Evolutionary conservation across 2,113 vertebrate species (phyloP), one percentile per base, ranked within the genome.

Genomic region (Nyctibius bracteatus): DNA sequence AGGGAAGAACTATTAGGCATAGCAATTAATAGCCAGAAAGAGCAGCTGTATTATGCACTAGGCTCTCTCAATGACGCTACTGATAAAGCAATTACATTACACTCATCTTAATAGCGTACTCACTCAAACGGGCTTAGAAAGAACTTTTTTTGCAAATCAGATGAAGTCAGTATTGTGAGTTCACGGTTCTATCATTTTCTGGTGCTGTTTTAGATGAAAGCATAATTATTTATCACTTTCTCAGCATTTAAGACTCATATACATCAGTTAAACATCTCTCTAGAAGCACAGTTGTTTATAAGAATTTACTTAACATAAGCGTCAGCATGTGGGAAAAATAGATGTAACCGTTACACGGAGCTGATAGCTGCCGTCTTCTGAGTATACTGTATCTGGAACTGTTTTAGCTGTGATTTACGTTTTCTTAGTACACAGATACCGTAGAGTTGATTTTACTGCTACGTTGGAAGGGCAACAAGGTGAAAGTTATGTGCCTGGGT

Each of bases 71-170:
- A 2, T 39, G 52, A 70, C 77, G 78, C 51, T 88, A 74, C 89
- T 91, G 77, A 86, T 88, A 97, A 97, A 92, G 87, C 68, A 84
- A 66, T 94, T 72, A 65, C 70, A 67, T 92, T 92, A 52, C 22
- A 52, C 54, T 88, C 28, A 80, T 68, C 93, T 96, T 94, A 79
- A 91, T 67, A 83, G 66, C 1, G 0, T 59, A 72, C 49, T 94
- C 83, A 63, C 66, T 92, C 74, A 95, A 94, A 95, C 35, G 19
- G 1, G 30, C 77, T 94, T 88, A 27, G 74, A 86, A 92, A 74
- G 31, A 86, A 59, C 8, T 74, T 57, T 47, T 63, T 95, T 83
- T 67, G 3, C n/a, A 92, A 89, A 78, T 84, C 54, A 46, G 25
- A 71, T 86, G 59, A 84, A 97, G 39, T 88, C 22, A 8, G 52